Percentiles rank a stretch among this genome's conserved stretches.
Evolutionary conservation across 1,140 invertebrate species (phyloP).

Genomic region (Leucophenga varia): DNA sequence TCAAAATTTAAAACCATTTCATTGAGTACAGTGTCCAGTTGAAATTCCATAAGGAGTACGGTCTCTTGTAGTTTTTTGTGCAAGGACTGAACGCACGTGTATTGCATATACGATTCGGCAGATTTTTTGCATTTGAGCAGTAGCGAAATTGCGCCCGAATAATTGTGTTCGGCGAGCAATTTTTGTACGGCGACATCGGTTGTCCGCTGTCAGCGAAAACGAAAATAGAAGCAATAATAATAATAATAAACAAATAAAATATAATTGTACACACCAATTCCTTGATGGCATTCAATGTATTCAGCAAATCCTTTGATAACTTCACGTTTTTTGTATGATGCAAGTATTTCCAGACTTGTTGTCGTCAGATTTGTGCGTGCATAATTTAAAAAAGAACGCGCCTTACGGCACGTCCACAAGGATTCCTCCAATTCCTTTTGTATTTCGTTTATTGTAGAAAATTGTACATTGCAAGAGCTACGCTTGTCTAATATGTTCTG

Average conservation of each 20-base stretch:
- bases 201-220: slow-evolving; percentile 65
- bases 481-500: slow-evolving; percentile 90
- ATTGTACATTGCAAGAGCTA: slow-evolving; percentile 78
- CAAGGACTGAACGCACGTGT: slow-evolving; percentile 83
- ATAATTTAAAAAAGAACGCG: slow-evolving; percentile 69
- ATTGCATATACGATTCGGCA: slow-evolving; percentile 78
- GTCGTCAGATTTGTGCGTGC: slow-evolving; percentile 81
- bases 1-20: slow-evolving; percentile 77
- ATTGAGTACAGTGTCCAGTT: slow-evolving; percentile 83
- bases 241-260: background rate
- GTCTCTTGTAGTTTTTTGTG: slow-evolving; percentile 87
- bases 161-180: slow-evolving; percentile 81
- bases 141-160: slow-evolving; percentile 83
- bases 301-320: slow-evolving; percentile 74
- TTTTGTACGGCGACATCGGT: slow-evolving; percentile 83
- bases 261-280: slow-evolving; percentile 61
- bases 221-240: background rate
- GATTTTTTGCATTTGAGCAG: slow-evolving; percentile 86
- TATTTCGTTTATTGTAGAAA: slow-evolving; percentile 74
- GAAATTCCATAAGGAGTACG: slow-evolving; percentile 87
- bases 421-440: slow-evolving; percentile 71
- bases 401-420: slow-evolving; percentile 69
- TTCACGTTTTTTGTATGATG: slow-evolving; percentile 84
- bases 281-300: slow-evolving; percentile 79
- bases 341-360: slow-evolving; percentile 81